A percentile compares a stretch with the other conserved stretches of the same genome.
Conservation (phyloP, 1,140 invertebrate species). For the Plutomurus gul region DNA sequence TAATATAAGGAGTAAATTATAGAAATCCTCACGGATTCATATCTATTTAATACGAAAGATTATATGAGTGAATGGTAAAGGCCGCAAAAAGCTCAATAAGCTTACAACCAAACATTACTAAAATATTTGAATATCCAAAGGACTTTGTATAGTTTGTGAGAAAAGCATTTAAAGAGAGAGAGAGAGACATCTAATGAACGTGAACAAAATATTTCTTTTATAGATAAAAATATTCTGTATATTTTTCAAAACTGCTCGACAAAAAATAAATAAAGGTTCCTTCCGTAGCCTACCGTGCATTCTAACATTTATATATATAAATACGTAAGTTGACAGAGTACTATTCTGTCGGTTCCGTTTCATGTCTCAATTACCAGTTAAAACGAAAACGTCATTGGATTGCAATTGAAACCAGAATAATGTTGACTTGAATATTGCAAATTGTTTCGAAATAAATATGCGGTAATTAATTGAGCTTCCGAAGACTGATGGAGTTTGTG, state of each 20-base stretch:
- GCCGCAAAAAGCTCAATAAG: neutral
- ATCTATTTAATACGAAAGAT: neutral
- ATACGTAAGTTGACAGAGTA: no score
- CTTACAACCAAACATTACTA: neutral
- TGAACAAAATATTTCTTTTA: neutral
- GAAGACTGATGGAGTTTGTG: slow-evolving; percentile 28
- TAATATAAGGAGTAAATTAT: neutral
- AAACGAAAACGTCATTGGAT: no score
- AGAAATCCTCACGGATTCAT: neutral
- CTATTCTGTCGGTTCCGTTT: neutral
- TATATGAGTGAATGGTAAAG: neutral
- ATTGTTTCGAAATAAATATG: slow-evolving; percentile 7
- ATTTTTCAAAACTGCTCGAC: neutral
- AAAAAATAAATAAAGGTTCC: no score
- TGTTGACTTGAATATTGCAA: slow-evolving; percentile 16
- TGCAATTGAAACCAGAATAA: no score
- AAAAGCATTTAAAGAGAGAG: slow-evolving; percentile 2
- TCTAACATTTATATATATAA: no score
- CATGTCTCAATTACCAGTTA: neutral
- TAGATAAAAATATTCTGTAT: neutral
- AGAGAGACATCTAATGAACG: neutral
- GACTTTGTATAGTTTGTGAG: neutral
- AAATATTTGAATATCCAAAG: neutral
- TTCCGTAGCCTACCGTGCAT: no score
- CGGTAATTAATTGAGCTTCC: slow-evolving; percentile 20